phyloP scores from a whole-genome alignment of 2,888 invertebrate genomes.

The Tipula helvola region DNA sequence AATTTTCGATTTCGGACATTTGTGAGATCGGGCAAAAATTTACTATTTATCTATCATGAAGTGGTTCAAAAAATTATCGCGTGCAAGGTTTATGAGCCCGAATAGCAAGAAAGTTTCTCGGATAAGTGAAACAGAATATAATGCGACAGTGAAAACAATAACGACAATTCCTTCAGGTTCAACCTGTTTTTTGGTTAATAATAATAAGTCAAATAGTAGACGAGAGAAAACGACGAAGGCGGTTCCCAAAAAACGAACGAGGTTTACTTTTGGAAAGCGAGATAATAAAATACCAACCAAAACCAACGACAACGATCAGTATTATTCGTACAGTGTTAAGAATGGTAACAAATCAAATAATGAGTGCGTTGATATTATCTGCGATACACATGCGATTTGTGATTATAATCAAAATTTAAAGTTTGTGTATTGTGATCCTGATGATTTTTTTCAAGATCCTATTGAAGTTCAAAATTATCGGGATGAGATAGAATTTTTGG shows the following conservation, averaged over 20 bases:
- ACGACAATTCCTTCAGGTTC: not conserved
- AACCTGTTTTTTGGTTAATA: not conserved
- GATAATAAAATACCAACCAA: not conserved
- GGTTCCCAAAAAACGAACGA: not conserved
- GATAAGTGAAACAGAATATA: not conserved
- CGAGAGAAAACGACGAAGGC: not conserved
- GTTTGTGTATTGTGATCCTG: constrained; percentile 24
- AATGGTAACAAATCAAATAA: not conserved
- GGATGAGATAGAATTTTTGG: constrained; percentile 27
- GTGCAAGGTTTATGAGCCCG: constrained; percentile 40
- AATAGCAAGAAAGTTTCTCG: constrained; percentile 18
- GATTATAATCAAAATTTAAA: constrained; percentile 5
- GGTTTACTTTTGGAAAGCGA: not conserved
- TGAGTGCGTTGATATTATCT: not conserved
- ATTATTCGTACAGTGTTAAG: constrained; percentile 9
- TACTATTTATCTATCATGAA: constrained; percentile 46
- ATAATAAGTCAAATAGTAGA: not conserved
- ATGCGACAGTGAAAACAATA: not conserved
- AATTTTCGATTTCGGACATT: constrained; percentile 47
- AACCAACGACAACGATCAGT: not conserved
- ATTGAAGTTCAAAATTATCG: constrained; percentile 26
- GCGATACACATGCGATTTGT: not conserved
- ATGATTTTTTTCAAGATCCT: constrained; percentile 33
- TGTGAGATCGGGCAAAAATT: constrained; percentile 49
- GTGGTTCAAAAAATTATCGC: constrained; percentile 53